A percentile compares a stretch with the other conserved stretches of the same genome.
These are phyloP conservation scores for Colostygia pectinataria DNA, from an alignment of 2,888 invertebrate genomes.

Conservation along the genomic window DNA sequence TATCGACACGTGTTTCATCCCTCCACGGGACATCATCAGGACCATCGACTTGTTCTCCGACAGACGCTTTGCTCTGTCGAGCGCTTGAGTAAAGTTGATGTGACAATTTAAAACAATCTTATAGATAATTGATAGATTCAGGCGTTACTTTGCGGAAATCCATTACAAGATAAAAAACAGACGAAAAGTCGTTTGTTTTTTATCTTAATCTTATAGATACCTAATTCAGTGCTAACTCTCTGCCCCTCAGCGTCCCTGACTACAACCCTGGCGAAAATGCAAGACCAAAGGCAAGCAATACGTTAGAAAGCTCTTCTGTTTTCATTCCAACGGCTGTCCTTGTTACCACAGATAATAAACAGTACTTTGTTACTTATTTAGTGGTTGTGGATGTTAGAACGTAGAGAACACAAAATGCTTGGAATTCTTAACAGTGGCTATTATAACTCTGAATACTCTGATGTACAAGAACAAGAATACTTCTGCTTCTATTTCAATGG, in stretches of 20 bases:
- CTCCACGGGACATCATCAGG: no score
- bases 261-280: slow-evolving; percentile 15
- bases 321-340: slow-evolving; percentile 20
- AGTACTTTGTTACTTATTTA: slow-evolving; percentile 14
- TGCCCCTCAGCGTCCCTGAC: neutral
- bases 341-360: slow-evolving; percentile 17
- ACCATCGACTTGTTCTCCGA: no score
- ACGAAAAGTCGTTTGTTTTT: no score
- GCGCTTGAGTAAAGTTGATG: no score
- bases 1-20: no score
- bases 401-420: slow-evolving; percentile 1
- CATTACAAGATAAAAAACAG: no score
- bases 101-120: no score
- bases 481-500: neutral
- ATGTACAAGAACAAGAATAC: neutral
- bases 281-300: slow-evolving; percentile 22
- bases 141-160: no score
- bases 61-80: no score
- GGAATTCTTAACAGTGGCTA: neutral
- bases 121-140: no score
- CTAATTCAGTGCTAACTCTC: neutral
- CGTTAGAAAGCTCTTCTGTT: slow-evolving; percentile 25
- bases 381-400: slow-evolving; percentile 3
- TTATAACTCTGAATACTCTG: neutral
- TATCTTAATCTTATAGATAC: no score